Conservation (phyloP, 2,888 invertebrate genomes). For the Drosophila cognata region DNA sequence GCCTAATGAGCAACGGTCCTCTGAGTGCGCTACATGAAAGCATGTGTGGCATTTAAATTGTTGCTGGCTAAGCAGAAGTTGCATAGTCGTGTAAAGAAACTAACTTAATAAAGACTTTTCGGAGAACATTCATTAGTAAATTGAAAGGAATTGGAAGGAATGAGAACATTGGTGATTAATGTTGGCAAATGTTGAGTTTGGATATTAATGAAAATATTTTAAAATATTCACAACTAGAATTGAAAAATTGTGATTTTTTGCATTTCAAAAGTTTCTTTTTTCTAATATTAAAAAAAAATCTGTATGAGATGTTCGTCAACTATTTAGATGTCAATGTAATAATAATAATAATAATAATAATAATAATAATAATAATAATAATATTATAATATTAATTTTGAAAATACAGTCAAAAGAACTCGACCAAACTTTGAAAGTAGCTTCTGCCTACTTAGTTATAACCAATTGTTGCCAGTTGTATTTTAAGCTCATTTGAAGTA, state of each 20-base stretch:
- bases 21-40: conserved; percentile 36
- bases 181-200: background rate
- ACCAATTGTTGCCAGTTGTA: background rate
- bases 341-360: too few relatives aligned
- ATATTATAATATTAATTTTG: too few relatives aligned
- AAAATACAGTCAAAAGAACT: too few relatives aligned
- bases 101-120: background rate
- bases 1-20: conserved; percentile 72
- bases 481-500: background rate
- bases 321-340: too few relatives aligned
- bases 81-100: background rate
- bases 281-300: too few relatives aligned
- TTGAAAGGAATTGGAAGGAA: accelerated
- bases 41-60: conserved; percentile 29
- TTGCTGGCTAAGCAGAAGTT: background rate
- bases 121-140: background rate
- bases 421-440: background rate
- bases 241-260: too few relatives aligned
- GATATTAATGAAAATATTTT: too few relatives aligned
- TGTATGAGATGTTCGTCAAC: too few relatives aligned
- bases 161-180: background rate
- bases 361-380: too few relatives aligned
- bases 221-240: too few relatives aligned
- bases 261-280: too few relatives aligned
- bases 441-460: background rate